A percentile compares a stretch with the other conserved stretches of the same genome.
Evolutionary conservation across 2,888 invertebrate species (phyloP).

Genomic region (Cephus nigrinus): DNA sequence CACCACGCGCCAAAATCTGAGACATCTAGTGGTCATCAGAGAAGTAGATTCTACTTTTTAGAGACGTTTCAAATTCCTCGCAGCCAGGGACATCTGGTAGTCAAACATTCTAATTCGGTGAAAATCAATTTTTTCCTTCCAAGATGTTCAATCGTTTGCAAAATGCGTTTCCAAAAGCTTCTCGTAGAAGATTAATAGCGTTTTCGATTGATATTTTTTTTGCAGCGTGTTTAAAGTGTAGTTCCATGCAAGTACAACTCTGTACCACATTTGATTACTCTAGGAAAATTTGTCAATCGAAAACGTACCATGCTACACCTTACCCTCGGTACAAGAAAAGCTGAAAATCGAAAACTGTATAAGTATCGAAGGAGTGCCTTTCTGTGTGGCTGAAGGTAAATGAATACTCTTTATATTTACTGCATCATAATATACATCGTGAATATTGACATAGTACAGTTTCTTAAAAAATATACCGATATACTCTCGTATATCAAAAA

Average conservation of each 20-base stretch:
- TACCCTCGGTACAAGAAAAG: neutral
- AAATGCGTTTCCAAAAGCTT: too few relatives aligned
- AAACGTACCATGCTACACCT: neutral
- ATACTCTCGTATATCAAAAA: constrained; percentile 36
- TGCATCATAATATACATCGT: constrained; percentile 29
- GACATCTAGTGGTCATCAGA: neutral
- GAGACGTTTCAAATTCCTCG: too few relatives aligned
- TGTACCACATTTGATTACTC: neutral
- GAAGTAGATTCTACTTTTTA: too few relatives aligned
- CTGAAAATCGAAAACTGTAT: neutral
- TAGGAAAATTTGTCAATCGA: neutral
- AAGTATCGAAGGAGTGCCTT: neutral
- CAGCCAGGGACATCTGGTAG: too few relatives aligned
- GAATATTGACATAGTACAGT: constrained; percentile 50
- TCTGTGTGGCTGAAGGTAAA: neutral
- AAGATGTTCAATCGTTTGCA: too few relatives aligned
- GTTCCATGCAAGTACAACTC: neutral
- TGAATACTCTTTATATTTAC: neutral
- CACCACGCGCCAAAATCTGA: neutral
- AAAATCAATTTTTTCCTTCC: too few relatives aligned
- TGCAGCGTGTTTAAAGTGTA: neutral
- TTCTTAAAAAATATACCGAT: constrained; percentile 46
- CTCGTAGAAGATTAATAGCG: neutral
- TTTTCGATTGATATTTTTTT: neutral
- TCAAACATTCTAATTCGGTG: too few relatives aligned